Base-by-base conservation (phyloP, 2,797 vertebrate species). In the Carduelis carduelis region DNA sequence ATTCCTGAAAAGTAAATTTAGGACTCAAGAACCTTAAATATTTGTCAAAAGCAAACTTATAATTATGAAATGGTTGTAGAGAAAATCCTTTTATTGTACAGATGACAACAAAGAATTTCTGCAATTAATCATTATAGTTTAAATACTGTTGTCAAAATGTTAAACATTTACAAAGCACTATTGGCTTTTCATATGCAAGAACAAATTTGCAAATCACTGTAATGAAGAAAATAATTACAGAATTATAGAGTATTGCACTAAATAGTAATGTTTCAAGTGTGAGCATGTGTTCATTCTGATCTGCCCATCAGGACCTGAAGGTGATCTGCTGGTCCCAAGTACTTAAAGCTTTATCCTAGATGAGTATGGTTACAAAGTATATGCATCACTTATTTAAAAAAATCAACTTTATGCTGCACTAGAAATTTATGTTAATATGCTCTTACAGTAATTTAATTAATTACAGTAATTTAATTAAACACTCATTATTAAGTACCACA, bases 391-490 rank as follows among this genome's bases (percentile, higher is more conserved):
- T 41, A 75, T n/a, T 17, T n/a, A 44, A 21, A 22, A 74, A 34
- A 26, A 27, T 4, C n/a, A 79, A 23, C 44, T 21, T 24, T 37
- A 32, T 77, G 47, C 28, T 61, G 43, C 19, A 26, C 84, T 69
- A 52, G 46, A 81, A 61, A 69, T 77, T 74, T 65, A 56, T 16
- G 68, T 87, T 79, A 89, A 88, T 37, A 63, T 88, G 79, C 27
- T 71, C 50, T 88, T 79, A 71, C 16, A 56, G 49, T 56, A 70
- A 66, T 47, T 96, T 79, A 89, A 92, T 95, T 91, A 88, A 96
- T 88, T 82, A 71, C 18, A 56, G 49, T 53, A 70, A 66, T 47
- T 96, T 79, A 89, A 92, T 95, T 91, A 89, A 96, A 75, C 32
- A 74, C 34, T 86, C 44, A 30, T 41, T 94, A 75, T 9, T 60